Evolutionary conservation across 2,888 invertebrate genomes (phyloP).

Genomic region (Pollenia angustigena): DNA sequence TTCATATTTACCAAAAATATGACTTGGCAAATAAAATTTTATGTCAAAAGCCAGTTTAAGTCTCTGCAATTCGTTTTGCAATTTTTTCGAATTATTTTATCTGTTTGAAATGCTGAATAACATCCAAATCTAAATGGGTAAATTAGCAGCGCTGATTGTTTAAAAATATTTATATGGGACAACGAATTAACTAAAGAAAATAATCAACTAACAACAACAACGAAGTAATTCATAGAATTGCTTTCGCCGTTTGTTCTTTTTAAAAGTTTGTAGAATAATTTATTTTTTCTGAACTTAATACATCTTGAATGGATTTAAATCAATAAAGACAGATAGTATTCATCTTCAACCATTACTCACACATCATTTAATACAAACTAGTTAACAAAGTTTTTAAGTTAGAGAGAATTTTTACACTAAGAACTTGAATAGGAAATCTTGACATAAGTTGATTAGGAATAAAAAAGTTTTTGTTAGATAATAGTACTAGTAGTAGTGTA

Average conservation of each 20-base stretch:
- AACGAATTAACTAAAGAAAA: too few relatives aligned
- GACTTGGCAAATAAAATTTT: too few relatives aligned
- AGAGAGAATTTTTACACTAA: neutral
- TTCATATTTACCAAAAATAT: too few relatives aligned
- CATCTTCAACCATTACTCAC: neutral
- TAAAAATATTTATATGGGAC: too few relatives aligned
- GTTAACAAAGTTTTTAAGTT: neutral
- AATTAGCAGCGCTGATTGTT: too few relatives aligned
- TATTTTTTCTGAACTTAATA: slow-evolving; percentile 10
- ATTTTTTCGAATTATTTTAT: too few relatives aligned
- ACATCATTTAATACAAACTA: neutral
- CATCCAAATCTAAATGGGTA: too few relatives aligned
- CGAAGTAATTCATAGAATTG: neutral
- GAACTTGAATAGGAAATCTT: slow-evolving; percentile 25
- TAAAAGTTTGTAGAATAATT: neutral
- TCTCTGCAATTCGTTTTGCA: too few relatives aligned
- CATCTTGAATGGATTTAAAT: slow-evolving; percentile 11
- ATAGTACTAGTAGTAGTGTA: too few relatives aligned
- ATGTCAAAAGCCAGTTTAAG: too few relatives aligned
- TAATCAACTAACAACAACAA: neutral
- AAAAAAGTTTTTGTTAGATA: slow-evolving; percentile 8
- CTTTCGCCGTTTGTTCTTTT: neutral
- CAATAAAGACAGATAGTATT: slow-evolving; percentile 17
- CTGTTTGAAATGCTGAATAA: too few relatives aligned
- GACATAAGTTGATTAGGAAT: neutral